Evolutionary conservation across 2,888 invertebrate species (phyloP).

Genomic region (Drosophila subsilvestris): DNA sequence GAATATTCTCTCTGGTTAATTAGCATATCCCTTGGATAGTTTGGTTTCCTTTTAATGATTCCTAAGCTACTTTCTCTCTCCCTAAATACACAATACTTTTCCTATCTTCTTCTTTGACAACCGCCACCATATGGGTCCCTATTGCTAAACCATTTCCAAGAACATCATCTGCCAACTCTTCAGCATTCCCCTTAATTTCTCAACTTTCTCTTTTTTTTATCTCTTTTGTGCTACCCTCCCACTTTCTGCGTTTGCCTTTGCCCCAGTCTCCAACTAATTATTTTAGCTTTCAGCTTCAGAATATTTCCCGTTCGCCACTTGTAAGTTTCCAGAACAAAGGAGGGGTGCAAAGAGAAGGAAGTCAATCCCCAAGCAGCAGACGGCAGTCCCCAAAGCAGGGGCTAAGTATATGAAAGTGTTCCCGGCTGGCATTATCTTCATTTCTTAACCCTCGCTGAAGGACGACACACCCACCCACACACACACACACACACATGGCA

Average conservation of each 20-base stretch:
- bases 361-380: constrained; percentile 57
- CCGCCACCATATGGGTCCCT: not conserved
- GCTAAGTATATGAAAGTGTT: constrained; percentile 70
- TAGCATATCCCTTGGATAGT: no score
- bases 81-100: no score
- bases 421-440: constrained; percentile 42
- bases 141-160: not conserved
- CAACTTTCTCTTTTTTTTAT: constrained; percentile 10
- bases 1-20: no score
- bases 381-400: constrained; percentile 28
- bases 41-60: no score
- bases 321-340: constrained; percentile 48
- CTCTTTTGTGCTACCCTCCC: constrained; percentile 21
- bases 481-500: constrained; percentile 2
- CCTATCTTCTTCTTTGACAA: no score
- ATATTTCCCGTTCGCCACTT: constrained; percentile 61
- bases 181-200: not conserved
- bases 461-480: constrained; percentile 15
- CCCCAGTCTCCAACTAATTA: constrained; percentile 37
- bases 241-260: constrained; percentile 38
- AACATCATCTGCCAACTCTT: not conserved
- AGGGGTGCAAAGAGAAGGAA: not conserved
- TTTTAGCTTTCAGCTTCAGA: constrained; percentile 33
- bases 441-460: constrained; percentile 33
- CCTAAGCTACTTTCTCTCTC: no score